These are phyloP conservation scores for Puffinus mauretanicus DNA, from an alignment of 2,113 vertebrate genomes.

Conservation along the genomic window DNA sequence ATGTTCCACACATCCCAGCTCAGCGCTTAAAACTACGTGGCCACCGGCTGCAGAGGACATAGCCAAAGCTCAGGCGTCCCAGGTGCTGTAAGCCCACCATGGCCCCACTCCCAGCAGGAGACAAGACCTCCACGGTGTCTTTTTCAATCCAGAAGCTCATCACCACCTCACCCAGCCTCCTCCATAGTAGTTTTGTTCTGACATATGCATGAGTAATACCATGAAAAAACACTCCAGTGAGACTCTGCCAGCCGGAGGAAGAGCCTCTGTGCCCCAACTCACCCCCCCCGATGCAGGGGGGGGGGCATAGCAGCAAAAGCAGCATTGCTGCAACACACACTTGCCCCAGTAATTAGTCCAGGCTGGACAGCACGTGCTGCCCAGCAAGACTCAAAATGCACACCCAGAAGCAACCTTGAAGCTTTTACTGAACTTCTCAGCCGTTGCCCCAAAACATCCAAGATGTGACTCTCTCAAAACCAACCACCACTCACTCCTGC, in stretches of 20 bases:
- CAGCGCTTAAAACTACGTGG: accelerated
- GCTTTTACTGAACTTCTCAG: not conserved
- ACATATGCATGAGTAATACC: not conserved
- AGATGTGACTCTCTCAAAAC: not conserved
- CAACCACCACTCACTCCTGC: not conserved
- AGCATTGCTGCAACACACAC: not conserved
- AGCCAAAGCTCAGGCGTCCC: not conserved
- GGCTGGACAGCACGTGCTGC: not conserved
- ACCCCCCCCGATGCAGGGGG: not conserved
- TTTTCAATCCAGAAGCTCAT: not conserved
- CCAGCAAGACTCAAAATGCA: not conserved
- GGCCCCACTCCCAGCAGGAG: not conserved
- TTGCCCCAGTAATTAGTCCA: not conserved
- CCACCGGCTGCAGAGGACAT: not conserved
- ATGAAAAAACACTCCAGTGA: not conserved
- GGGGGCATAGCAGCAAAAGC: not conserved
- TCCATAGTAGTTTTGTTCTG: not conserved
- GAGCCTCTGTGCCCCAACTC: not conserved
- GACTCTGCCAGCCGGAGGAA: not conserved
- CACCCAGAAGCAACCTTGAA: not conserved
- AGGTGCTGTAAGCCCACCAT: not conserved
- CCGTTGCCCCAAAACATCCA: not conserved
- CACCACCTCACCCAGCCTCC: not conserved
- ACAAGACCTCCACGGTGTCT: not conserved
- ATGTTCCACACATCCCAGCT: not conserved